These are phyloP conservation scores for Coturnix japonica DNA, from an alignment of 2,113 vertebrate genomes.

Conservation along the genomic window DNA sequence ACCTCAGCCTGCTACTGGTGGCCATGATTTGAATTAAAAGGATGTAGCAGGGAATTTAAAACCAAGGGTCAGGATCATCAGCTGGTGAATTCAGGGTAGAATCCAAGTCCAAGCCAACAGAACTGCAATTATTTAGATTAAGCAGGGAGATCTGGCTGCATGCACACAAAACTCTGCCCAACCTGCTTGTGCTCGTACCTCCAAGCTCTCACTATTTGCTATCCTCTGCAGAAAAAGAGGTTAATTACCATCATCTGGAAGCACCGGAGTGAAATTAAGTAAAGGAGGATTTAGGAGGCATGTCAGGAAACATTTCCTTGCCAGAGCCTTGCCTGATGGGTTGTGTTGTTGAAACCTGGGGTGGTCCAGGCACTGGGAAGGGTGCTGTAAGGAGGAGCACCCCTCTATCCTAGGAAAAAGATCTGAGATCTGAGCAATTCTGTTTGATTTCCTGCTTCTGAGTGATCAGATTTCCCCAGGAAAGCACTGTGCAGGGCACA, in stretches of 20 bases:
- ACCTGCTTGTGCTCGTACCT: not conserved
- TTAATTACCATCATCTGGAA: conserved; percentile 31
- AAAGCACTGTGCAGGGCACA: conserved; percentile 14
- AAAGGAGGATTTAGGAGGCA: conserved; percentile 31
- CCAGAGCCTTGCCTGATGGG: not conserved
- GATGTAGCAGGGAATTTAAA: conserved; percentile 31
- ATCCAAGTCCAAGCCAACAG: not conserved
- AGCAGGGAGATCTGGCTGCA: not conserved
- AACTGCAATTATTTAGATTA: not conserved
- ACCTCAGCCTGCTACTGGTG: not conserved
- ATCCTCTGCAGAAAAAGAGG: not conserved
- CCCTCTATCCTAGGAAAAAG: not conserved
- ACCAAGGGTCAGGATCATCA: conserved; percentile 42
- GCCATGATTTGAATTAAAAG: not conserved
- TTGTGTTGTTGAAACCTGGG: not conserved
- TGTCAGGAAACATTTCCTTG: not conserved
- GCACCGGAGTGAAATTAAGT: not conserved
- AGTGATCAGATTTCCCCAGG: not conserved
- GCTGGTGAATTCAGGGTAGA: not conserved
- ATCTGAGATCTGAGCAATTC: not conserved
- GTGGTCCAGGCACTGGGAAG: not conserved
- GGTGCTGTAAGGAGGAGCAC: not conserved
- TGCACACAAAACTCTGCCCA: not conserved
- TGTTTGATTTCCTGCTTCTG: not conserved
- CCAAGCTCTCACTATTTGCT: not conserved